phyloP scores from a whole-genome alignment of 2,888 invertebrate species.

The Habroteleia sp. region DNA sequence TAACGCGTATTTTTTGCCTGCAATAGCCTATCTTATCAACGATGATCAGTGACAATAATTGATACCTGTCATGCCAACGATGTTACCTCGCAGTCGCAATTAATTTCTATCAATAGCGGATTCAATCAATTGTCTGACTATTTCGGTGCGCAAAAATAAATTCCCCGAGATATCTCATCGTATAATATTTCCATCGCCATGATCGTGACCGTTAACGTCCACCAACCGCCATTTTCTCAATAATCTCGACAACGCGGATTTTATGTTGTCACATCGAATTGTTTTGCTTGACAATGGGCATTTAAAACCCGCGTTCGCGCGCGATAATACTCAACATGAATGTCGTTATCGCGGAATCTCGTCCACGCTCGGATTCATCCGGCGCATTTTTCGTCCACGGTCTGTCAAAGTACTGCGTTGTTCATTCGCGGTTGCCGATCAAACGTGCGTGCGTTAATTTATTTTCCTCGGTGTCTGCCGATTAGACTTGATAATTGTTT shows the following conservation, averaged over 20 bases:
- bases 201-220: conserved; percentile 13
- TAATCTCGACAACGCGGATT: conserved; percentile 7
- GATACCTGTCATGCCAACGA: no score
- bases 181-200: no score
- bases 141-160: no score
- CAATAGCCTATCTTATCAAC: no score
- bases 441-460: conserved; percentile 13
- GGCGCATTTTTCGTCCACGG: conserved; percentile 26
- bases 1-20: no score
- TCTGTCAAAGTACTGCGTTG: conserved; percentile 13
- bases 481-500: conserved; percentile 26
- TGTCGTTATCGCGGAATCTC: conserved; percentile 23
- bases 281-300: conserved; percentile 32
- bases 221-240: conserved; percentile 19
- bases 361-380: conserved; percentile 41
- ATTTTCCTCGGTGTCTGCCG: conserved; percentile 29
- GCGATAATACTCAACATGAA: conserved; percentile 28
- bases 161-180: no score
- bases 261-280: conserved; percentile 31
- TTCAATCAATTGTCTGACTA: no score
- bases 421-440: conserved; percentile 23
- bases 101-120: no score
- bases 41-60: no score
- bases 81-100: no score
- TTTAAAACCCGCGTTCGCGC: conserved; percentile 6